Evolutionary conservation across 2,113 vertebrate genomes (phyloP), one percentile per base, ranked within the genome.

Genomic region (Condylura cristata): DNA sequence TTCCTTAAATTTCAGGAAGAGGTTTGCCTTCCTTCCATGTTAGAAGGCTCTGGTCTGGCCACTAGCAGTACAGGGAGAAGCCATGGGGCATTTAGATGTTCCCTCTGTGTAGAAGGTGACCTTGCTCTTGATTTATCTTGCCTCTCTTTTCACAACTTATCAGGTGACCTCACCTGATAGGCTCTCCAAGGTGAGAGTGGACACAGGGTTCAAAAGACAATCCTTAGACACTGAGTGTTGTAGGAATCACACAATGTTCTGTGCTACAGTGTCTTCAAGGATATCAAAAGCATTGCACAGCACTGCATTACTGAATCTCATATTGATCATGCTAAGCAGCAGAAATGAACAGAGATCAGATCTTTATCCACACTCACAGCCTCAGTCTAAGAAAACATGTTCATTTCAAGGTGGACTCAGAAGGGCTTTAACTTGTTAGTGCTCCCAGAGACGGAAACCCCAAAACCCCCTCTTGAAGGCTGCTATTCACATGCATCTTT

Each of bases 401-500:
- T 80, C 61, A 2, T 41, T n/a, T 26, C 30, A 68, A 26, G 30
- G 37, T 84, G 11, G n/a, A 53, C 7, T 30, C 18, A 34, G 20
- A 16, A 5, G 48, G 41, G 83, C 2, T 93, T 93, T 74, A 75
- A 85, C 28, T 84, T 75, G 13, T 34, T 66, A 53, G 32, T 78
- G 16, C 22, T 74, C 32, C 72, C 34, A 5, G 34, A 74, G 28
- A 84, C 76, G n/a, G 28, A 70, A 56, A 88, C 61, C 13, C 30
- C 37, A 66, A 90, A 53, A 34, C 34, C 82, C 24, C 66, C 63
- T 87, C 41, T 5, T 13, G 6, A 14, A 41, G 30, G 32, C 71
- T 95, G 89, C 13, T 58, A 78, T 51, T 85, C 22, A 32, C 20
- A 63, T 81, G 16, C 8, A 2, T 91, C 89, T 91, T 95, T 93